phyloP scores from a whole-genome alignment of 2,888 invertebrate genomes.

The Neoitamus cyanurus region DNA sequence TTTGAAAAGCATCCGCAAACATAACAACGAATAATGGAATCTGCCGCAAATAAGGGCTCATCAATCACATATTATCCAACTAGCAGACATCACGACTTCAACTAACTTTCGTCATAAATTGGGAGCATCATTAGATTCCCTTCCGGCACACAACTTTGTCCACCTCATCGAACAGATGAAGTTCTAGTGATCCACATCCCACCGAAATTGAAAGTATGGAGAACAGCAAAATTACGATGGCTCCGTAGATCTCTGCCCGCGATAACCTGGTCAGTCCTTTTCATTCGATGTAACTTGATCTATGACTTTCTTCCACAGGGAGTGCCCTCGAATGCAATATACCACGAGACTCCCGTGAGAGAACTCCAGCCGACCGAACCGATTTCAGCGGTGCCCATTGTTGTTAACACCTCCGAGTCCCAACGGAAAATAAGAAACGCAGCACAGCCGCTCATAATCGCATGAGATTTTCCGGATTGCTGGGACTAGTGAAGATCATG shows the following conservation, averaged over 20 bases:
- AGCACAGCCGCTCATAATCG: not conserved
- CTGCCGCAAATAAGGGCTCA: not conserved
- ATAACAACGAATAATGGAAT: not conserved
- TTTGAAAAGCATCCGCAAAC: not conserved
- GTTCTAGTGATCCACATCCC: slow-evolving; percentile 29
- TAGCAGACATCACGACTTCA: slow-evolving; percentile 17
- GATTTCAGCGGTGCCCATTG: not conserved
- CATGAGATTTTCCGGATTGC: slow-evolving; percentile 36
- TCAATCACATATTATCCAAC: not conserved
- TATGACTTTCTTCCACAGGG: slow-evolving; percentile 32
- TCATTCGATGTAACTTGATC: slow-evolving; percentile 14
- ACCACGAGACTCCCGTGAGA: slow-evolving; percentile 29
- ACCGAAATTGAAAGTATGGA: not conserved
- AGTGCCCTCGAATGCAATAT: not conserved
- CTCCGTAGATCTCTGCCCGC: not conserved
- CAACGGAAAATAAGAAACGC: slow-evolving; percentile 1
- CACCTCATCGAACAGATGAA: not conserved
- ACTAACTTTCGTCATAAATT: not conserved
- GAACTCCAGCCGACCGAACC: not conserved
- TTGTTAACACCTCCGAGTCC: slow-evolving; percentile 24
- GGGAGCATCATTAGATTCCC: not conserved
- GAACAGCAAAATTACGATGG: not conserved
- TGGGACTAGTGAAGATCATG: slow-evolving; percentile 31
- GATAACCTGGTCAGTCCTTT: slow-evolving; percentile 31
- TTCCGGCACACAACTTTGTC: slow-evolving; percentile 20